Evolutionary conservation across 2,797 vertebrate species (phyloP), one percentile per base, ranked within the genome.

Genomic region (Manis javanica): DNA sequence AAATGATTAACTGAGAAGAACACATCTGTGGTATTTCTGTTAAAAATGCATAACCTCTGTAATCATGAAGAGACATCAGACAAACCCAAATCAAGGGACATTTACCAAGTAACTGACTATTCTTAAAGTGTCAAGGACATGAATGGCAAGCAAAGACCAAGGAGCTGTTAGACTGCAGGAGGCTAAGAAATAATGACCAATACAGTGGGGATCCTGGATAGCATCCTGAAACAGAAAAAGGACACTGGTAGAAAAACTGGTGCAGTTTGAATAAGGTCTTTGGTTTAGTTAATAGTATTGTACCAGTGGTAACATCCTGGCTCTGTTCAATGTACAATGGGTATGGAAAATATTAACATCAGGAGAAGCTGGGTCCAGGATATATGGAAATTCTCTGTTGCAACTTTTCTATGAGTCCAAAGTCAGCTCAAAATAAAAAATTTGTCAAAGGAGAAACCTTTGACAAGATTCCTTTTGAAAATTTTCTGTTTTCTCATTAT

Each of bases 361-460:
- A 42, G 13, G 18, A n/a, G 37, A 78, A 61, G 19, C 83, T 61
- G 53, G 26, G 64, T 49, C 57, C 79, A 10, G 53, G 66, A 83
- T 84, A 59, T 82, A 83, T 49, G 29, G 79, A 91, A 78, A 84
- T 46, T 79, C 23, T 26, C 78, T 94, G 94, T 85, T 85, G 69
- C 72, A 96, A 84, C 57, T 93, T 92, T 91, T 95, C 63, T 64
- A 1, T 78, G 81, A 71, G 21, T 90, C 78, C 94, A 91, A 93
- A 95, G 87, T 90, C 91, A 93, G 57, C 81, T 91, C 39, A 95
- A 86, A 95, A 83, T 39, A 78, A 34, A 18, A 68, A 51, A 16
- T 29, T 63, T 34, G 42, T 34, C 29, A 53, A 59, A 72, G 64
- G 78, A 71, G 69, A 7, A 49, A 85, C 31, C 19, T n/a, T 84